Percentiles rank a stretch among this genome's conserved stretches.
Evolutionary conservation across 2,888 invertebrate genomes (phyloP).

Genomic region (Steromphala cineraria): DNA sequence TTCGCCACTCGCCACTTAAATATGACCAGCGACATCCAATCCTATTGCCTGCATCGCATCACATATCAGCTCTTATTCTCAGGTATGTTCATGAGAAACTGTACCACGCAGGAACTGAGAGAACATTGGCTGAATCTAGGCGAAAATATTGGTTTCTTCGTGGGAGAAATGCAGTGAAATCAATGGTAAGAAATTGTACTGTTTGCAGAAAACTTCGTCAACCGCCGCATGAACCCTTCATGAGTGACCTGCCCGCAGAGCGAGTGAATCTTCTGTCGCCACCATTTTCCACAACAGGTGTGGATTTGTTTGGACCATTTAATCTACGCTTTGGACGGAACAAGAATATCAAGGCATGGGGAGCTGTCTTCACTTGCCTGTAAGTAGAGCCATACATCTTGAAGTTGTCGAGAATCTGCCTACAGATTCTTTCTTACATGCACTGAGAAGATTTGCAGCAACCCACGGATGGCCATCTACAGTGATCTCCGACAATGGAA

Average conservation of each 20-base stretch:
- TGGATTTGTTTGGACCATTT: conserved; percentile 28
- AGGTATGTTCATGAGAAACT: not conserved
- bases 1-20: not conserved
- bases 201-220: conserved; percentile 8
- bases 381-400: conserved; percentile 20
- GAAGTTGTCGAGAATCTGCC: conserved; percentile 25
- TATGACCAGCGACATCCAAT: conserved; percentile 18
- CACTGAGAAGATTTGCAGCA: conserved; percentile 27
- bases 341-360: conserved; percentile 23
- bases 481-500: conserved; percentile 27
- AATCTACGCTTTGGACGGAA: not conserved
- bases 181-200: conserved; percentile 17
- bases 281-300: conserved; percentile 15
- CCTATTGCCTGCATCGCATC: not conserved
- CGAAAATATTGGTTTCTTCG: conserved; percentile 6
- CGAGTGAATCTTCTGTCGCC: not conserved
- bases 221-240: not conserved
- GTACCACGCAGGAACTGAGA: conserved; percentile 9
- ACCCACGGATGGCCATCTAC: conserved; percentile 28
- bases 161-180: conserved; percentile 7
- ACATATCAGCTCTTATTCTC: not conserved
- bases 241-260: conserved; percentile 21
- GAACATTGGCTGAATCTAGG: conserved; percentile 8
- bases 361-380: conserved; percentile 27
- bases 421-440: conserved; percentile 24